phyloP scores from a whole-genome alignment of 1,140 invertebrate species.

The Gryllus bimaculatus region DNA sequence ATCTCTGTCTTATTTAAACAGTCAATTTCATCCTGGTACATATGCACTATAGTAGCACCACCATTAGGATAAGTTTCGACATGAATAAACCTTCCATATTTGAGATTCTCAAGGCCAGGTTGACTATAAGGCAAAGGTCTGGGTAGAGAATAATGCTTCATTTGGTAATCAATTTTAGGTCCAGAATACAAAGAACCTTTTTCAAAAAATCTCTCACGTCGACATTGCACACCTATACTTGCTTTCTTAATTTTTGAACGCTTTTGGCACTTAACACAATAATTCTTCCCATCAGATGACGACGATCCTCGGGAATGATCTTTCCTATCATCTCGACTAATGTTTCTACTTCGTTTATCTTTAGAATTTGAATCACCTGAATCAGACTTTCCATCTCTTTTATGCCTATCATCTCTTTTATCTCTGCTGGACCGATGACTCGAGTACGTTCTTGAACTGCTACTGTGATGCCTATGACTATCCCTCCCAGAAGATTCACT shows the following conservation, averaged over 20 bases:
- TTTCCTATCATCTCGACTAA: slow-evolving; percentile 7
- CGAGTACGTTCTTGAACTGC: background rate
- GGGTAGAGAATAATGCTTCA: slow-evolving; percentile 35
- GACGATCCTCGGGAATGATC: slow-evolving; percentile 13
- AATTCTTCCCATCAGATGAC: slow-evolving; percentile 22
- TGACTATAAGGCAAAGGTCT: slow-evolving; percentile 33
- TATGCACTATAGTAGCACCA: slow-evolving; percentile 83
- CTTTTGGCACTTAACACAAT: slow-evolving; percentile 49
- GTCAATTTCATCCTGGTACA: slow-evolving; percentile 87
- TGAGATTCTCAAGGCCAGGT: slow-evolving; percentile 45
- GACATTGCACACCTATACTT: slow-evolving; percentile 52
- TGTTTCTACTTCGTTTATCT: slow-evolving; percentile 11
- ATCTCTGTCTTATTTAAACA: slow-evolving; percentile 63
- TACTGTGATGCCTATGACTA: slow-evolving; percentile 5
- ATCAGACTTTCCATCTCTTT: background rate
- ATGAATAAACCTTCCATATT: slow-evolving; percentile 66
- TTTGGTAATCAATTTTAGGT: slow-evolving; percentile 34
- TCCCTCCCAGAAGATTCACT: background rate
- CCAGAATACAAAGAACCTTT: slow-evolving; percentile 24
- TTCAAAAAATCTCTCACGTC: slow-evolving; percentile 35
- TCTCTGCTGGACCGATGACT: slow-evolving; percentile 6
- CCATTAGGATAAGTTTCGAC: slow-evolving; percentile 92
- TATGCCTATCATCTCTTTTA: slow-evolving; percentile 5
- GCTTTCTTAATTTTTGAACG: slow-evolving; percentile 48
- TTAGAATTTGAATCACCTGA: slow-evolving; percentile 2